Base-by-base conservation (phyloP, 2,797 vertebrate species). In the Odontamblyopus rebecca region DNA sequence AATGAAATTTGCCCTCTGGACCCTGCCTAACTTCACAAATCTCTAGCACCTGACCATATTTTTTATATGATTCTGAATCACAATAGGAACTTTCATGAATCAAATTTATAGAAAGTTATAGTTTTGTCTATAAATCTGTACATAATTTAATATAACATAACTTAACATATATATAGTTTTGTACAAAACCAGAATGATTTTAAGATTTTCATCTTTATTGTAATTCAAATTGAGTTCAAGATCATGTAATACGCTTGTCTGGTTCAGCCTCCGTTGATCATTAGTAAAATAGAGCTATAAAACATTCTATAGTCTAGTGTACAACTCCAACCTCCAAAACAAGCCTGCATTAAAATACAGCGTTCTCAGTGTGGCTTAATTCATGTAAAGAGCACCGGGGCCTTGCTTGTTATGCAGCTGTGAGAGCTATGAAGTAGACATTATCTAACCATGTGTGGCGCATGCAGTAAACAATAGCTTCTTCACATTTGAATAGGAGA, bases 401-500 rank as follows among this genome's bases (percentile, higher is more conserved):
- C 11, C 16, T 32, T 32, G 51, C 11, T 56, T 54, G 50, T 54
- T 19, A 18, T 68, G 51, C n/a, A 61, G 9, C 68, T 67, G 69
- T 69, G 67, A 26, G 30, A 32, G 8, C 62, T 7, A 26, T 44
- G 15, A 70, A 82, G 72, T 50, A 57, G 27, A 8, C 8, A 3
- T 35, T 41, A 67, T 71, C 18, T 64, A 35, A 53, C 67, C 70
- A 53, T 57, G 67, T 76, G 60, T 72, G 73, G 66, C 72, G 32
- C 12, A 51, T 30, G 29, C 57, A 51, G 61, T 66, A 78, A 80
- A 71, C 72, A 77, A 75, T 68, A 63, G 29, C 53, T 70, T 64
- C 59, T n/a, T 66, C 48, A 19, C 51, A 54, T 61, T 61, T 81
- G 75, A 79, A 80, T 66, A 78, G 57, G 30, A 62, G 27, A 50